Base-by-base conservation (phyloP, 2,113 vertebrate species). In the Pomatorhinus ruficollis region DNA sequence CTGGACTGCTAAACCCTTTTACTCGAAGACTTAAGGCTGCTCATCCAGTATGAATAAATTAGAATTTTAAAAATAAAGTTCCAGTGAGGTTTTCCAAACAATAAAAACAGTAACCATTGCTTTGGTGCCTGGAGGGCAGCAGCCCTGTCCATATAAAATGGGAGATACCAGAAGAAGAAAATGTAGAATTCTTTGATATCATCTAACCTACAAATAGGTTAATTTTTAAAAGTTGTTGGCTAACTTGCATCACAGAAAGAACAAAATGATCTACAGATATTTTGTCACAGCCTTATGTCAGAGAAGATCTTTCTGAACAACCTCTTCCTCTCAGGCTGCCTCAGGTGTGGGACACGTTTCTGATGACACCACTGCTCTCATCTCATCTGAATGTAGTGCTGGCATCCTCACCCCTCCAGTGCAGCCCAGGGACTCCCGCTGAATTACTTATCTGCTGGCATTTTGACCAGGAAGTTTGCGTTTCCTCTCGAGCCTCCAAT, bases 381-480 rank as follows among this genome's bases (percentile, higher is more conserved):
- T 65, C 89, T 95, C 94, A 95, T 94, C 93, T 94, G 84, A 83
- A 96, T 82, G 93, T 87, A 66, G 70, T 39, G 42, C 82, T 7
- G 17, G 71, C 91, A 95, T 77, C 63, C 74, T 44, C 66, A 77
- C 35, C 53, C 50, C 77, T 93, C 78, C 82, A 56, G 89, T 7
- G 10, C 6, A 3, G 93, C 82, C 85, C 15, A 39, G 91, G 81
- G 90, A 65, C 86, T 93, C 88, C 64, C 1, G 1, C 87, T 94
- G 95, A 92, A 96, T 95, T 72, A 54, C 87, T 95, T 90, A 88
- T 92, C 85, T 76, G 52, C 91, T 85, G 95, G 84, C 71, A 11
- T 90, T 95, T 93, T 19, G 64, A 94, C 93, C 87, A 83, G 90
- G 87, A 96, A 93, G 87, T 84, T 72, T 83, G 68, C 30, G 0